phyloP scores from a whole-genome alignment of 2,888 invertebrate genomes.

The Apodemia mormo region DNA sequence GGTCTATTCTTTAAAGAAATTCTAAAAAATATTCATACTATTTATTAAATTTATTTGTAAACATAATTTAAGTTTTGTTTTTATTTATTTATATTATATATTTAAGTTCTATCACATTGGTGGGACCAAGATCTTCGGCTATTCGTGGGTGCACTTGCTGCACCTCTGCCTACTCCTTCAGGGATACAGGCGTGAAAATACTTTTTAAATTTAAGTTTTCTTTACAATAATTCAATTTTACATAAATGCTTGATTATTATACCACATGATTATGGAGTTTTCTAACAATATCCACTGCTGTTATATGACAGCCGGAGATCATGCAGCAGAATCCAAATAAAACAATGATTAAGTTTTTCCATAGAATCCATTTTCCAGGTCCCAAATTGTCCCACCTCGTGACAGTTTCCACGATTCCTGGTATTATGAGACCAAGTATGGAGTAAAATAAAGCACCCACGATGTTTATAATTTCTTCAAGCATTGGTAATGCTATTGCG shows the following conservation, averaged over 20 bases:
- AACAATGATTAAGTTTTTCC: slow-evolving; percentile 84
- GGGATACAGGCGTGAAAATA: too few species aligned
- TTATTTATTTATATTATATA: too few species aligned
- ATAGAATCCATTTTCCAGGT: slow-evolving; percentile 84
- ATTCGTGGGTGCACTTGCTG: too few species aligned
- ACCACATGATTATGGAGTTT: slow-evolving; percentile 50
- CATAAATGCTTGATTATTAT: background rate
- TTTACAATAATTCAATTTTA: too few species aligned
- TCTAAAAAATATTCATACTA: too few species aligned
- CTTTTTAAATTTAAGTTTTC: too few species aligned
- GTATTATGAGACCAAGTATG: slow-evolving; percentile 87
- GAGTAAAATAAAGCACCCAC: slow-evolving; percentile 84
- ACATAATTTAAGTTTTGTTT: too few species aligned
- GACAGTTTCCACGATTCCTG: slow-evolving; percentile 88
- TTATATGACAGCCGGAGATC: slow-evolving; percentile 81
- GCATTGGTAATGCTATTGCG: slow-evolving; percentile 85
- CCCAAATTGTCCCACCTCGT: slow-evolving; percentile 87
- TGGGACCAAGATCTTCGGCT: too few species aligned
- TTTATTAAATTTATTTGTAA: too few species aligned
- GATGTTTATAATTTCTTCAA: slow-evolving; percentile 73
- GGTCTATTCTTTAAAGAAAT: too few species aligned
- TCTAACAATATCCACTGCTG: slow-evolving; percentile 59
- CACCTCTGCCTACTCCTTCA: too few species aligned
- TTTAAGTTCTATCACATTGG: too few species aligned
- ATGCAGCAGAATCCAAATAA: slow-evolving; percentile 84